These are phyloP conservation scores for Motacilla tschutschensis DNA, from an alignment of 2,113 vertebrate genomes.

Conservation along the genomic window DNA sequence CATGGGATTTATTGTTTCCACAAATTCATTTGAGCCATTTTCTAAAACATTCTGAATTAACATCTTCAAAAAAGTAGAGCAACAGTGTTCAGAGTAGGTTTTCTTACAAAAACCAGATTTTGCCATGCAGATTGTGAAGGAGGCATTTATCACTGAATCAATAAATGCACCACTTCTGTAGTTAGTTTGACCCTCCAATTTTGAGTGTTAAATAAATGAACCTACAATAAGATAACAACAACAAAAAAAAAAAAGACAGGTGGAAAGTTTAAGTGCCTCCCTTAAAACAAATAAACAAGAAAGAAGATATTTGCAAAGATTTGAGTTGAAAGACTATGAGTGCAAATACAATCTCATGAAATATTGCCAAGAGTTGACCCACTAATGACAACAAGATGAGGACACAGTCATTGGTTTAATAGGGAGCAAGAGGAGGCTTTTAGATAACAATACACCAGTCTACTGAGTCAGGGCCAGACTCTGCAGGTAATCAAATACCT, in stretches of 20 bases:
- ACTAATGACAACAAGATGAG: not conserved
- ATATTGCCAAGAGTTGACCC: not conserved
- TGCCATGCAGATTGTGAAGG: not conserved
- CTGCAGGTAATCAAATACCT: not conserved
- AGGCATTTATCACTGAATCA: not conserved
- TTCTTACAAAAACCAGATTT: not conserved
- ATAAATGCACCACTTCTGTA: not conserved
- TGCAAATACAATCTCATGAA: not conserved
- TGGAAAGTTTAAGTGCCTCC: not conserved
- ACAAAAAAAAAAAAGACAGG: not conserved
- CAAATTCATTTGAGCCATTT: not conserved
- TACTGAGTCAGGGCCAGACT: not conserved
- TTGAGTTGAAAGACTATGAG: not conserved
- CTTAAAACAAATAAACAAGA: not conserved
- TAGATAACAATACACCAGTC: not conserved
- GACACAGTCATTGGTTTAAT: not conserved
- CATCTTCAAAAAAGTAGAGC: not conserved
- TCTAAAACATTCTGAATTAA: not conserved
- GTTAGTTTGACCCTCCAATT: not conserved
- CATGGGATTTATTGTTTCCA: not conserved
- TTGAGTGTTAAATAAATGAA: not conserved
- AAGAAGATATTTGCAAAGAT: not conserved
- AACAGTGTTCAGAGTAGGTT: not conserved
- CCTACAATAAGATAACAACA: not conserved
- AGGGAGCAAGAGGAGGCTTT: not conserved